Evolutionary conservation across 2,113 vertebrate genomes (phyloP).

Genomic region (Hippocampus guttulatus): DNA sequence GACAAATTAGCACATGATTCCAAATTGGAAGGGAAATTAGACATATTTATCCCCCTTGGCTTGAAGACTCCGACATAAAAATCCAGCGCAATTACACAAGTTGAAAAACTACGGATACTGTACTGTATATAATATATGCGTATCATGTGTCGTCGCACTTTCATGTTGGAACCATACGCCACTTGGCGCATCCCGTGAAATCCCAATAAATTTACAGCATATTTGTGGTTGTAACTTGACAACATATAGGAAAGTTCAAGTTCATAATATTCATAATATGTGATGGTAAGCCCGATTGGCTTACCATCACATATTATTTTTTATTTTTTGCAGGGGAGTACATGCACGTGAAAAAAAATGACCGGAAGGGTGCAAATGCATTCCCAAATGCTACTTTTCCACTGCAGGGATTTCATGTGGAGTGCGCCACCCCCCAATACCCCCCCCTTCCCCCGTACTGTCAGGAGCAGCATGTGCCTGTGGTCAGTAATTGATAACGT

Average conservation of each 20-base stretch:
- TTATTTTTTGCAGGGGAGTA: background rate
- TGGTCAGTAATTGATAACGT: slow-evolving; percentile 71
- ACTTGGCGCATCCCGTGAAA: background rate
- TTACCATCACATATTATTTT: too few relatives aligned
- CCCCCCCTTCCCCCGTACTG: slow-evolving; percentile 48
- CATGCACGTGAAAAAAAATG: background rate
- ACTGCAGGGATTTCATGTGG: slow-evolving; percentile 47
- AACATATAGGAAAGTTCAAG: background rate
- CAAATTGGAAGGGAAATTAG: too few relatives aligned
- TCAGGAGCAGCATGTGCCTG: slow-evolving; percentile 63
- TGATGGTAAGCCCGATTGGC: too few relatives aligned
- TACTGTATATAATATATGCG: too few relatives aligned
- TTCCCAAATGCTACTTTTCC: slow-evolving; percentile 18
- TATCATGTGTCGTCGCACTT: background rate
- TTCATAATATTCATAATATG: too few relatives aligned
- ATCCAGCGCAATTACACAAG: too few relatives aligned
- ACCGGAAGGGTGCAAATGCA: background rate
- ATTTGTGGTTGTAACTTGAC: background rate
- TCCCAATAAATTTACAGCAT: background rate
- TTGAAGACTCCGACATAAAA: too few relatives aligned
- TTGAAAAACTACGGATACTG: too few relatives aligned
- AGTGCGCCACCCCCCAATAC: slow-evolving; percentile 26
- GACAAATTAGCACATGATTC: too few relatives aligned
- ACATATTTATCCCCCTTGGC: too few relatives aligned
- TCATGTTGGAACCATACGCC: background rate